Evolutionary conservation across 92 coral and sea anemone species (phyloP), one percentile per base, ranked within the genome.

Genomic region (Palythoa heliodiscus): DNA sequence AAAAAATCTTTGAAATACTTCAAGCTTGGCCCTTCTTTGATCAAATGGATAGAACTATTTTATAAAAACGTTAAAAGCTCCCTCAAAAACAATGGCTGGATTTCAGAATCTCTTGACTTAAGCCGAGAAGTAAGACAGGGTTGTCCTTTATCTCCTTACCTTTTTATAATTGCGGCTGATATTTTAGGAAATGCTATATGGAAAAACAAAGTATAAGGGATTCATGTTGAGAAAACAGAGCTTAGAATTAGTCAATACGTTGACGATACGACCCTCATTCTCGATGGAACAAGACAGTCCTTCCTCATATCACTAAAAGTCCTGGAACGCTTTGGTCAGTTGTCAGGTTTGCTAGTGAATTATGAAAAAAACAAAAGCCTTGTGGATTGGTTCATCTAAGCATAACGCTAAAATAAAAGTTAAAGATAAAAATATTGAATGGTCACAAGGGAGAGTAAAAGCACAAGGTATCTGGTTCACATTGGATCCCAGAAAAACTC

Each of bases 301-400:
- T 68, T 68, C 48, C n/a, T 71, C n/a, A 2, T 0, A 8, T 25
- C 75, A 71, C 52, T 71, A 13, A 35, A 9, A 35, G 75, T 71
- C 75, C 50, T 71, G 52, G 25, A 39, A 73, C 54, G 53, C 76
- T 71, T 71, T 71, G 76, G 76, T 71, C 76, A 71, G 76, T 71
- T 71, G 76, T 71, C 52, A 29, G 76, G 76, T 71, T 71, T 71
- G 40, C 22, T 2, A 71, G 22, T 71, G 24, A 71, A 71, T 17
- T 71, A 71, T 38, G 52, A 25, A 4, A 68, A 68, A 68, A 68
- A n/a, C 73, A 3, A 68, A 68, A 25, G 73, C 37, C 38, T n/a
- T 70, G 19, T 73, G 77, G 77, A 73, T 73, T 75, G 79, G 79
- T 48, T 37, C 66, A 75, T 75, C 79, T 43, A 75, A 54, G 12